Evolutionary conservation across 1,140 invertebrate species (phyloP), one percentile per base, ranked within the genome.

Genomic region (Vanessa atalanta): DNA sequence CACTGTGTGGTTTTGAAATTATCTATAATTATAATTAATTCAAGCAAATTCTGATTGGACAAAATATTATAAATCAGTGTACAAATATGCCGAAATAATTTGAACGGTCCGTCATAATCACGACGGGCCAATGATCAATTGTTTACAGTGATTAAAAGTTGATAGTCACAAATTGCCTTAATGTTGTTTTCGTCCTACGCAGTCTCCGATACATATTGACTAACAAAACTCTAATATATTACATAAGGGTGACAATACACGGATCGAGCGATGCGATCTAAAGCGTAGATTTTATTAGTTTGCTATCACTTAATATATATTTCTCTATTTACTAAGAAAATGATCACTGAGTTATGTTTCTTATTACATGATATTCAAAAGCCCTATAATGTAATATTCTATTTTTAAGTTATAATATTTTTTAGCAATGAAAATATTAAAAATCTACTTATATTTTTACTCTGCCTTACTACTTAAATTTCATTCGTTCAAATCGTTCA

Each of bases 131-230:
- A 48, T 71, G 71, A 79, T 80, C 73, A 71, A 77, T 78, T 76
- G 74, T 78, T 73, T 80, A 60, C 79, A 78, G 71, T 65, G 57
- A 80, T 78, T 80, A 77, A 78, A 76, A 78, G 67, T 82, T 80
- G 79, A 82, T 81, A 78, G 74, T 74, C 70, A 78, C 76, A 77
- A 79, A 83, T 81, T 81, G 79, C 72, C 73, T 72, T 70, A 72
- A 74, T 70, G 70, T 71, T 70, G 72, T 79, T 77, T 61, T 65
- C 70, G 70, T 78, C 77, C 81, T 78, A 83, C 79, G 79, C 81
- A 77, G 66, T 65, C 48, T 64, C 51, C 57, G 50, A 73, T 69
- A 73, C 72, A 64, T 65, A 73, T 68, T 67, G 70, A 53, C 64
- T 72, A 31, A 72, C 63, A 68, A 72, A 72, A 72, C 26, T 53